Evolutionary conservation across 1,140 invertebrate genomes (phyloP), one percentile per base, ranked within the genome.

Genomic region (Galleria mellonella): DNA sequence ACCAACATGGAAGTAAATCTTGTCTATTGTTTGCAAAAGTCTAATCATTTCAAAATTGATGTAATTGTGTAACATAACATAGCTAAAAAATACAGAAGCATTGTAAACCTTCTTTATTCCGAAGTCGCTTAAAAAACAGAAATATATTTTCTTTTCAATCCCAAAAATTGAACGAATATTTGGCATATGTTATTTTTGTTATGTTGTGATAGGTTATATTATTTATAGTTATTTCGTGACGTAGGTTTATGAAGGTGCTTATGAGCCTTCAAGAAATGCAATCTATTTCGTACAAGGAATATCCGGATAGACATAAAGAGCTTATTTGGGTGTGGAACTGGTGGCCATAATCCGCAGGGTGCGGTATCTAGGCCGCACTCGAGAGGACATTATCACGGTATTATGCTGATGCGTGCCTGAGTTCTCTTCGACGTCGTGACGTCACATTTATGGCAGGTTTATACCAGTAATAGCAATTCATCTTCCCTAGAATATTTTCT

Each of bases 331-430:
- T 49, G 60, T 43, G 45, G 60, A 59, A 62, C 49, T 50, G 48
- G 47, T 31, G 58, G 64, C 66, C 54, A 73, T 81, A 81, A 81
- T 75, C 73, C 68, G 53, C 73, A 76, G 67, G 65, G 59, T 46
- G 52, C 56, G 54, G 52, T 54, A 51, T 63, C 51, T 55, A 59
- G 61, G 51, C 43, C 62, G 64, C 50, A 62, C 62, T 79, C 62
- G 52, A 76, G 56, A 64, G 49, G 63, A 59, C 62, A 73, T 77
- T 74, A 74, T 70, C 65, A 49, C 53, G 52, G 59, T 41, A 74
- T 74, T 74, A 74, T 72, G 71, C 61, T 74, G 61, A 74, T 70
- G 63, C 55, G 64, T 59, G 45, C 41, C 55, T 44, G 38, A 42
- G 62, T 43, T 38, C 46, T 44, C 57, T 40, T 42, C 35, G 43